These are phyloP conservation scores for Hozukius guyotensis DNA, from an alignment of 2,797 vertebrate genomes.

Conservation along the genomic window DNA sequence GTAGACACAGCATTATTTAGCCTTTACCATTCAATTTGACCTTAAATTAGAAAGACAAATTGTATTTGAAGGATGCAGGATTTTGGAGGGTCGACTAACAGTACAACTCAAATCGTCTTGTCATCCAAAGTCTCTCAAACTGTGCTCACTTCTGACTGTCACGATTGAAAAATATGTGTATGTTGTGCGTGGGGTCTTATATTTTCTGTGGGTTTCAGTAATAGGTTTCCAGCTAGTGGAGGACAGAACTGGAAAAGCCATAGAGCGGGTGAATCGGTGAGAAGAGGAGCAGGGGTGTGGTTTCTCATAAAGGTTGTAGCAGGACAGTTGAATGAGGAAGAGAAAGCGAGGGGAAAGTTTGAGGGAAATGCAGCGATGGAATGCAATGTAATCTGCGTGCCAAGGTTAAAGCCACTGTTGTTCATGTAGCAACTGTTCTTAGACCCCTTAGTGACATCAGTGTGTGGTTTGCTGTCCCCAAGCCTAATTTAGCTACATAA, in stretches of 20 bases:
- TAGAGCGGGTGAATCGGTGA: not conserved
- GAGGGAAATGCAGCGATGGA: conserved; percentile 31
- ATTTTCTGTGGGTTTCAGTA: not conserved
- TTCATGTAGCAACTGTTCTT: conserved; percentile 75
- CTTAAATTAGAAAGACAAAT: not conserved
- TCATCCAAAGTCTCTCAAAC: not conserved
- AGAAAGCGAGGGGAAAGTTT: conserved; percentile 13
- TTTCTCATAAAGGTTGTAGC: conserved; percentile 4
- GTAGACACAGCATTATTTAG: not conserved
- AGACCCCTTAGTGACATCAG: conserved; percentile 70
- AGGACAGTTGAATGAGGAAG: conserved; percentile 6
- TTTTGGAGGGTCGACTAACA: not conserved
- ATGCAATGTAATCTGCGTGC: conserved; percentile 57
- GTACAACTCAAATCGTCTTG: not conserved
- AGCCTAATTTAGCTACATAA: conserved; percentile 66
- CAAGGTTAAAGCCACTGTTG: conserved; percentile 77
- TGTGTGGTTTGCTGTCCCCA: conserved; percentile 51
- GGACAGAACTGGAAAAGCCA: not conserved
- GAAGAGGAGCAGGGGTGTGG: not conserved
- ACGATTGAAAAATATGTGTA: not conserved
- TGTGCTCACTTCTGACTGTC: not conserved
- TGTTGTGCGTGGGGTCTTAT: not conserved
- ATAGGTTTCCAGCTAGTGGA: not conserved
- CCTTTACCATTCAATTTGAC: not conserved
- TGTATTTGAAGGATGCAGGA: not conserved